These are phyloP conservation scores for Amphipyra berbera DNA, from an alignment of 2,888 invertebrate species.

Conservation along the genomic window DNA sequence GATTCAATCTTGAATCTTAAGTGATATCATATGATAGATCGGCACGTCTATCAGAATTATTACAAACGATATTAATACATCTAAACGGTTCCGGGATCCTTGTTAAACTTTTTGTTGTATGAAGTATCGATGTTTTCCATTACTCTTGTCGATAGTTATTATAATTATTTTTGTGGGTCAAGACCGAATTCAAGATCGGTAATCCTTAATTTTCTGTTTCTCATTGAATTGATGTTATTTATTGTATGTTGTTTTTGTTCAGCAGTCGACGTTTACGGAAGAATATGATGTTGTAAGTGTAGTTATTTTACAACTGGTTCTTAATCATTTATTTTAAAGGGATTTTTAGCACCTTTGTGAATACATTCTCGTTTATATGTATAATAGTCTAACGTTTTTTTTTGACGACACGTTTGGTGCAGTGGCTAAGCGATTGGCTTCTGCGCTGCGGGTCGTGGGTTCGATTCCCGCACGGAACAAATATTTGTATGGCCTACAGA, in stretches of 20 bases:
- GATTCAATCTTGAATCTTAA: conserved; percentile 11
- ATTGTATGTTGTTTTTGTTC: neutral
- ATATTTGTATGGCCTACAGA: too few relatives aligned
- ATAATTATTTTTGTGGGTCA: conserved; percentile 10
- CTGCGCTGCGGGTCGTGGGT: too few relatives aligned
- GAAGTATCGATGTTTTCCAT: conserved; percentile 21
- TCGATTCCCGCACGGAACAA: too few relatives aligned
- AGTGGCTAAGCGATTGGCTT: too few relatives aligned
- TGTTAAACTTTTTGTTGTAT: conserved; percentile 9
- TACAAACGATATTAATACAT: conserved; percentile 2
- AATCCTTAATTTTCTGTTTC: conserved; percentile 7
- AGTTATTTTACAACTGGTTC: neutral
- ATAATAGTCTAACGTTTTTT: conserved; percentile 6
- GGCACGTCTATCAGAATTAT: conserved; percentile 10
- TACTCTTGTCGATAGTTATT: neutral
- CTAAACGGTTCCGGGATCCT: conserved; percentile 30
- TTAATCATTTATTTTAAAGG: conserved; percentile 4
- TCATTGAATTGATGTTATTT: neutral
- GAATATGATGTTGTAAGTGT: neutral
- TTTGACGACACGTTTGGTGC: too few relatives aligned
- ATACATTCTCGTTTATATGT: neutral
- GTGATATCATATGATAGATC: conserved; percentile 4
- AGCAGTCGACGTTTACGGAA: neutral
- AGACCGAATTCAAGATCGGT: conserved; percentile 14
- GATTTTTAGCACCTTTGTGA: neutral